Evolutionary conservation across 2,888 invertebrate genomes (phyloP).

Genomic region (Rhabditophanes sp.): DNA sequence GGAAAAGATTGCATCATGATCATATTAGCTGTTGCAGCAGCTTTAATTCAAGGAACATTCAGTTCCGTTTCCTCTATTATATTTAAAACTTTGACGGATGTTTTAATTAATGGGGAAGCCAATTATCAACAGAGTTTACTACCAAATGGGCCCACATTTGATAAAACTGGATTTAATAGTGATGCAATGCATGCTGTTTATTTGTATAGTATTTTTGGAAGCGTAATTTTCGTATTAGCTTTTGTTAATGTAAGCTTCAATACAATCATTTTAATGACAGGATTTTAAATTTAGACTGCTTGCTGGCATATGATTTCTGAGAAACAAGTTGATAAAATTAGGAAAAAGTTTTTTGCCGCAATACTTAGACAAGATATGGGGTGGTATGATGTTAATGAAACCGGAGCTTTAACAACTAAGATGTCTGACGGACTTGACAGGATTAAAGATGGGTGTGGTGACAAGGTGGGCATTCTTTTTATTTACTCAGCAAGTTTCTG

Average conservation of each 20-base stretch:
- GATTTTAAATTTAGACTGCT: constrained; percentile 44
- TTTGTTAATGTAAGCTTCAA: constrained; percentile 15
- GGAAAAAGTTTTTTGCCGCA: constrained; percentile 43
- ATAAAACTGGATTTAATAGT: constrained; percentile 11
- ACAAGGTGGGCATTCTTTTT: constrained; percentile 28
- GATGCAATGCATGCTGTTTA: constrained; percentile 13
- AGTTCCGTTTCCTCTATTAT: constrained; percentile 6
- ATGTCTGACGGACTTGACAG: constrained; percentile 45
- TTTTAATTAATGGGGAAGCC: constrained; percentile 14
- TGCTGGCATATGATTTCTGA: constrained; percentile 46
- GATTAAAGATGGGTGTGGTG: constrained; percentile 31
- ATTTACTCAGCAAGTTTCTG: constrained; percentile 17
- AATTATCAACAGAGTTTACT: too few species aligned
- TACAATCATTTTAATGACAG: not conserved
- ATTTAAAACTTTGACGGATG: constrained; percentile 12
- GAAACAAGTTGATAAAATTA: constrained; percentile 47
- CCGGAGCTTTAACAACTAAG: constrained; percentile 47
- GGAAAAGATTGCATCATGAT: constrained; percentile 11
- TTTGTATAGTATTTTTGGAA: constrained; percentile 15
- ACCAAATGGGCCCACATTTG: constrained; percentile 10
- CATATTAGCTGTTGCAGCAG: constrained; percentile 6
- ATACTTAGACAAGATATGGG: constrained; percentile 46
- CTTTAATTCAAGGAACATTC: constrained; percentile 9
- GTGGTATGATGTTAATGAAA: constrained; percentile 47
- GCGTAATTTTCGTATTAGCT: constrained; percentile 11